phyloP scores from a whole-genome alignment of 2,113 vertebrate species.

The Leptosomus discolor region DNA sequence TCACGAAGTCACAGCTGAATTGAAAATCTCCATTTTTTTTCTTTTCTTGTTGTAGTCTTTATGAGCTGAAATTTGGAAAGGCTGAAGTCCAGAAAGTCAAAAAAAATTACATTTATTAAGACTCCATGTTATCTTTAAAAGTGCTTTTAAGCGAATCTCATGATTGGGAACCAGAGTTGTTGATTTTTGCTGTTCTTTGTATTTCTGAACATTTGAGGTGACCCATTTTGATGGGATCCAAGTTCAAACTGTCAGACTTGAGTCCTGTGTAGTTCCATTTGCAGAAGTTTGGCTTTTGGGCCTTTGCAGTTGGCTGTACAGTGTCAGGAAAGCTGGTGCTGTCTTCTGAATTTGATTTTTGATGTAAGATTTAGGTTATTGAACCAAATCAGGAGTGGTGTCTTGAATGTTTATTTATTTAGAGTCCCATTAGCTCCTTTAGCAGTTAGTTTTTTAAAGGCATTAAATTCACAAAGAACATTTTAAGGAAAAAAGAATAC shows the following conservation, averaged over 20 bases:
- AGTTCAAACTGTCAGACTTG: background rate
- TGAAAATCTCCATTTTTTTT: background rate
- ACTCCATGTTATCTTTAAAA: background rate
- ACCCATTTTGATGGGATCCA: background rate
- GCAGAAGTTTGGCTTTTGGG: background rate
- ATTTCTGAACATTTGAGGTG: background rate
- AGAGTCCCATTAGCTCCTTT: background rate
- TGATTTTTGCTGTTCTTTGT: background rate
- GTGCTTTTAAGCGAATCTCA: background rate
- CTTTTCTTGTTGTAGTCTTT: background rate
- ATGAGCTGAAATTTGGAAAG: background rate
- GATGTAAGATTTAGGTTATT: background rate
- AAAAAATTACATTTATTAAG: background rate
- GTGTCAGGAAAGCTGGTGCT: background rate
- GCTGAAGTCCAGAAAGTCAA: background rate
- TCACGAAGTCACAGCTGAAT: background rate
- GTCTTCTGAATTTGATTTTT: background rate
- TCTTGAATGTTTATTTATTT: background rate
- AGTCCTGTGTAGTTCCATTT: background rate
- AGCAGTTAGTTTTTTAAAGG: background rate
- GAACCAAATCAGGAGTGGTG: background rate
- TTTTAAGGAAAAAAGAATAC: background rate
- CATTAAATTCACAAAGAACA: background rate
- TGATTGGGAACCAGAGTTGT: background rate
- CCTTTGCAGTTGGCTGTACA: background rate